Evolutionary conservation across 2,113 vertebrate species (phyloP).

Genomic region (Numida meleagris): DNA sequence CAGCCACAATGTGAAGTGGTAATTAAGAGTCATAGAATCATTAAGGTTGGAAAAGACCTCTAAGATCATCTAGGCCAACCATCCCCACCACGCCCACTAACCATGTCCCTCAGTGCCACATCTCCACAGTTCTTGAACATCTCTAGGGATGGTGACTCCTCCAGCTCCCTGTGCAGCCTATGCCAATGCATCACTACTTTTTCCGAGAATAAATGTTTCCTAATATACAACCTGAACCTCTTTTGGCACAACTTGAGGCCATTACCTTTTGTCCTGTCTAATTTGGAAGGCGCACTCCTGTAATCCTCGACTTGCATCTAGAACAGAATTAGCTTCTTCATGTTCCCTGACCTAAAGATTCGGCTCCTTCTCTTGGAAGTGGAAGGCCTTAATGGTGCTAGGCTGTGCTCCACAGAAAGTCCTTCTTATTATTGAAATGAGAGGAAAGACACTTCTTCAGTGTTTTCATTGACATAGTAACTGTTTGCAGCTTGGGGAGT

Average conservation of each 20-base stretch:
- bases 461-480: not conserved
- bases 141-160: too few relatives aligned
- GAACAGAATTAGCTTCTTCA: not conserved
- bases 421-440: not conserved
- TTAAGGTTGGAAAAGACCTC: too few relatives aligned
- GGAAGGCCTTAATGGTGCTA: not conserved
- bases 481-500: not conserved
- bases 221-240: too few relatives aligned
- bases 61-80: too few relatives aligned
- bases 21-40: not conserved
- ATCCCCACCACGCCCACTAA: too few relatives aligned
- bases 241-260: too few relatives aligned
- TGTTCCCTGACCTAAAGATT: not conserved
- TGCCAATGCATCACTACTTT: too few relatives aligned
- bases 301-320: rapidly evolving
- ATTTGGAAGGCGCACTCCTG: not conserved
- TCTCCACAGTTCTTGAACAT: too few relatives aligned
- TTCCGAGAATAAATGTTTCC: too few relatives aligned
- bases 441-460: not conserved
- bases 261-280: too few relatives aligned
- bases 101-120: too few relatives aligned
- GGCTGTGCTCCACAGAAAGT: not conserved
- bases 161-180: too few relatives aligned
- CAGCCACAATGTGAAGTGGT: not conserved
- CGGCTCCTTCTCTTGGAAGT: not conserved